phyloP scores from a whole-genome alignment of 2,888 invertebrate species.

The Odontocerum albicorne region DNA sequence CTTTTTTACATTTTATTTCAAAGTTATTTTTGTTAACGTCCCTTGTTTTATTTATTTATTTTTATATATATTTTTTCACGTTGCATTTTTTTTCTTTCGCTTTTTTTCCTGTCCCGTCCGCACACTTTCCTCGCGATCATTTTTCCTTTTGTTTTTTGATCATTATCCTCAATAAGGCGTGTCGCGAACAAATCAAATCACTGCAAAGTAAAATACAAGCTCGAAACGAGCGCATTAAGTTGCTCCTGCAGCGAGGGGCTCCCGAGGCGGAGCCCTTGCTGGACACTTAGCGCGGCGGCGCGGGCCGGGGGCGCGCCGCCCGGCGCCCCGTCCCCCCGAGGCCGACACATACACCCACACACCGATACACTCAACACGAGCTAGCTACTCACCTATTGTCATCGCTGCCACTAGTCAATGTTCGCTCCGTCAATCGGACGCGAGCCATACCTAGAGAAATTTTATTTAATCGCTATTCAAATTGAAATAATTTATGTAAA shows the following conservation, averaged over 20 bases:
- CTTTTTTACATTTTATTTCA: constrained; percentile 11
- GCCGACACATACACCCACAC: background rate
- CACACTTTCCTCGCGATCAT: constrained; percentile 42
- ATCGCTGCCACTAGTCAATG: constrained; percentile 33
- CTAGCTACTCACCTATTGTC: constrained; percentile 14
- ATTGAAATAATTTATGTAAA: constrained; percentile 1
- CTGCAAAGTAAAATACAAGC: constrained; percentile 87
- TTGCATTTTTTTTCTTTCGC: constrained; percentile 40
- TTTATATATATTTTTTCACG: constrained; percentile 35
- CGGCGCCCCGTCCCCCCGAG: constrained; percentile 2
- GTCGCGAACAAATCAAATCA: constrained; percentile 81
- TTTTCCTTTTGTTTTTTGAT: constrained; percentile 42
- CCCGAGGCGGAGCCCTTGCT: constrained; percentile 75
- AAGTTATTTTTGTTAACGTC: constrained; percentile 30
- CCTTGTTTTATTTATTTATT: constrained; percentile 31
- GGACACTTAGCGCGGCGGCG: constrained; percentile 62
- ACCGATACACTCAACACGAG: constrained; percentile 16
- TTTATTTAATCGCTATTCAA: background rate
- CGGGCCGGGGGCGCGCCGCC: constrained; percentile 23
- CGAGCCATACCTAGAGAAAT: no score
- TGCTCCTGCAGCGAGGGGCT: constrained; percentile 83
- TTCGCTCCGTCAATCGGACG: no score
- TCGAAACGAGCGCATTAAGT: constrained; percentile 85
- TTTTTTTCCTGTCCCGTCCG: constrained; percentile 48
- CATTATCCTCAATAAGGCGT: constrained; percentile 68